phyloP scores from a whole-genome alignment of 2,888 invertebrate species.

The Andricus quercusramuli region DNA sequence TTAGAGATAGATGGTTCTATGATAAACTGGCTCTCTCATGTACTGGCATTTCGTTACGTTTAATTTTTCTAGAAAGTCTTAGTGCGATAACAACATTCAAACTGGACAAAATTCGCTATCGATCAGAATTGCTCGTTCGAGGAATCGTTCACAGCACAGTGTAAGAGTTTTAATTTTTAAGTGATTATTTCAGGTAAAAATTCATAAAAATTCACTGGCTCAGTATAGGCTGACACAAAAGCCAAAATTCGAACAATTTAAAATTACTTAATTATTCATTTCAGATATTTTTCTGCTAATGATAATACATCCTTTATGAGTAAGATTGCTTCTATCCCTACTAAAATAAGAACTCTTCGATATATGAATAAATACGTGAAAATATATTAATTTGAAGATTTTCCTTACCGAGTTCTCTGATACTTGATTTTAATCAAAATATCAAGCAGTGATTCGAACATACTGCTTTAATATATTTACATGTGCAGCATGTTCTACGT shows the following conservation, averaged over 20 bases:
- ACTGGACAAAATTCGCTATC: neutral
- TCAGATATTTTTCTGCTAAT: neutral
- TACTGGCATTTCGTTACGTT: constrained; percentile 71
- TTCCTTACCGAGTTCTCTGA: constrained; percentile 9
- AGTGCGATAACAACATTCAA: neutral
- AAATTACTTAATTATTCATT: too few relatives aligned
- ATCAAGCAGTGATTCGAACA: constrained; percentile 20
- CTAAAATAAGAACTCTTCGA: constrained; percentile 32
- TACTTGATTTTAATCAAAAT: constrained; percentile 1
- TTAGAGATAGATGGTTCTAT: constrained; percentile 58
- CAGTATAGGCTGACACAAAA: neutral
- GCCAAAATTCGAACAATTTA: too few relatives aligned
- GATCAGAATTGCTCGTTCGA: constrained; percentile 34
- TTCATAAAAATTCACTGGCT: neutral
- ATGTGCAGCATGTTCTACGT: constrained; percentile 13
- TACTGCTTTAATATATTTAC: constrained; percentile 32
- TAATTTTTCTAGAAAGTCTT: neutral
- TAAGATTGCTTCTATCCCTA: constrained; percentile 2
- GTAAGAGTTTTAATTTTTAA: constrained; percentile 5
- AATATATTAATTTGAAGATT: constrained; percentile 38
- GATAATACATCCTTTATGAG: neutral
- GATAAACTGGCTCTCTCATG: constrained; percentile 74
- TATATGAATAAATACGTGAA: constrained; percentile 35
- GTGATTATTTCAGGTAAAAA: neutral
- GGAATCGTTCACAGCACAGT: constrained; percentile 40